Percentiles rank a stretch among this genome's conserved stretches.
phyloP scores from a whole-genome alignment of 2,113 vertebrate genomes.

The Callithrix jacchus region DNA sequence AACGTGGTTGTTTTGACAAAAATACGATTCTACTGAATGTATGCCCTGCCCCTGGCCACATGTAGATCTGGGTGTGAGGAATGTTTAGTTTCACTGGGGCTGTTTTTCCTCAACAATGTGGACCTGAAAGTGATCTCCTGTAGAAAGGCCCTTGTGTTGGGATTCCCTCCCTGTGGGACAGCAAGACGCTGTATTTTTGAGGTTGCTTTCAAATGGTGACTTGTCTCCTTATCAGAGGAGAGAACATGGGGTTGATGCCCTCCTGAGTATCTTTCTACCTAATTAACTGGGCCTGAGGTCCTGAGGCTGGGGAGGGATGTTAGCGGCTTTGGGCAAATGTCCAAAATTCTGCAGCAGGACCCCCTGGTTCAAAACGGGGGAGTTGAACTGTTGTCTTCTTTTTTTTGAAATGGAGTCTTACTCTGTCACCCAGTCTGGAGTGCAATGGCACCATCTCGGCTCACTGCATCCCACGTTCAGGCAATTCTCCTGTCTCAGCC shows the following conservation, averaged over 20 bases:
- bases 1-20: neutral
- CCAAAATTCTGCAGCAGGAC: rapidly evolving
- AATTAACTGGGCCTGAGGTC: neutral
- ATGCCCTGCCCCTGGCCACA: rapidly evolving
- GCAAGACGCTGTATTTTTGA: neutral
- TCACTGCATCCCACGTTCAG: no score
- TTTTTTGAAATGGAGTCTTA: no score
- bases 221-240: neutral
- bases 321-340: neutral
- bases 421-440: no score
- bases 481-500: no score
- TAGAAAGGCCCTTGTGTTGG: neutral
- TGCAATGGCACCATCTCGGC: no score
- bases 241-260: rapidly evolving
- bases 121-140: no score
- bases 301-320: neutral
- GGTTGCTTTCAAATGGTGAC: neutral
- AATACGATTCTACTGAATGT: neutral
- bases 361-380: rapidly evolving
- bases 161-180: neutral
- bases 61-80: no score
- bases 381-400: rapidly evolving
- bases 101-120: no score
- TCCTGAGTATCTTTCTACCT: neutral
- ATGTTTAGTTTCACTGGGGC: neutral